These are phyloP conservation scores for Capitulum mitella DNA, from an alignment of 2,888 invertebrate species.

Conservation along the genomic window DNA sequence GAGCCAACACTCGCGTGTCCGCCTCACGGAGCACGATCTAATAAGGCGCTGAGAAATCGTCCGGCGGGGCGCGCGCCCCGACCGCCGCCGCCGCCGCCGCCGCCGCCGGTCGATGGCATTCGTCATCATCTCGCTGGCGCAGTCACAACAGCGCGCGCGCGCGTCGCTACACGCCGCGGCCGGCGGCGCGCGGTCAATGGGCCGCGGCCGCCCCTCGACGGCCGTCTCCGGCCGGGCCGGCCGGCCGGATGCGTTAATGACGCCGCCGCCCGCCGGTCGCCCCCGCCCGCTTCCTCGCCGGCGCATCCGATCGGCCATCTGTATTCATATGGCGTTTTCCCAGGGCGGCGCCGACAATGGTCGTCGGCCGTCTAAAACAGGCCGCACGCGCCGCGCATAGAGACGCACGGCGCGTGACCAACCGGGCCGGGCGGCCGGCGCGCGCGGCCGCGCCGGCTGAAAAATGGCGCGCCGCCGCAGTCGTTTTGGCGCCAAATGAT, in stretches of 20 bases:
- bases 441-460: not conserved
- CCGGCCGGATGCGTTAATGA: not conserved
- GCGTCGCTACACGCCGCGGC: not conserved
- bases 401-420: not conserved
- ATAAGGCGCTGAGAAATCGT: conserved; percentile 3
- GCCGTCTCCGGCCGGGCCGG: not conserved
- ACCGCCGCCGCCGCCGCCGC: not conserved
- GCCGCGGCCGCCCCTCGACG: not conserved
- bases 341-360: not conserved
- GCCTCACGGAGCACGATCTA: conserved; percentile 11
- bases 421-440: not conserved
- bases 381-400: conserved; percentile 13
- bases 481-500: not conserved
- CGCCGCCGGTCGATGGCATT: conserved; percentile 8
- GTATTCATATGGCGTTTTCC: conserved; percentile 21
- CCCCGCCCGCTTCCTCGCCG: not conserved
- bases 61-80: too few species aligned
- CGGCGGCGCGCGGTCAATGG: not conserved
- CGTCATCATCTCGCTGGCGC: not conserved
- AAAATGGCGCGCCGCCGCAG: conserved; percentile 11
- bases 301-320: not conserved
- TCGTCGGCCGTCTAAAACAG: not conserved
- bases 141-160: conserved; percentile 1
- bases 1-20: conserved; percentile 13
- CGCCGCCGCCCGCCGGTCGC: not conserved